Percentiles rank a stretch among this genome's conserved stretches.
phyloP scores from a whole-genome alignment of 2,888 invertebrate genomes.

The Caenorhabditis virilis region DNA sequence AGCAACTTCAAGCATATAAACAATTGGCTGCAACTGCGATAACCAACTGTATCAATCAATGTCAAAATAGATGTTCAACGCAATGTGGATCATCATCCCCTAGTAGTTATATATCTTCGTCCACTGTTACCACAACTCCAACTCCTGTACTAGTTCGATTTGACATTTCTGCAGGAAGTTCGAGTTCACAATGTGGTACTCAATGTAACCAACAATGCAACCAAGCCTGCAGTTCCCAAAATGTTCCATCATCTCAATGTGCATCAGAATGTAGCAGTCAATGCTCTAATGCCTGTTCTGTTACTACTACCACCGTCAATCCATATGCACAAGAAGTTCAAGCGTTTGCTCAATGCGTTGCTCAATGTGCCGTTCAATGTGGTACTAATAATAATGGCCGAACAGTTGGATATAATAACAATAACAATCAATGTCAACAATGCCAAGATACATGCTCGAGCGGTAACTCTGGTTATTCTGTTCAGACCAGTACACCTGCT shows the following conservation, averaged over 20 bases:
- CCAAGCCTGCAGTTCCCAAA: slow-evolving; percentile 20
- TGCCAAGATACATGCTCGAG: slow-evolving; percentile 21
- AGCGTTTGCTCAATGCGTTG: too few species aligned
- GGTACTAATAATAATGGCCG: too few species aligned
- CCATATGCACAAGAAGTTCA: too few species aligned
- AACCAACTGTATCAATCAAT: slow-evolving; percentile 26
- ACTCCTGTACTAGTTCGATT: slow-evolving; percentile 20
- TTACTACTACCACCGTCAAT: not conserved
- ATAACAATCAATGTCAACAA: slow-evolving; percentile 15
- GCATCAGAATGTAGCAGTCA: slow-evolving; percentile 21
- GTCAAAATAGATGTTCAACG: slow-evolving; percentile 25
- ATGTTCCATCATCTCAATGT: slow-evolving; percentile 20
- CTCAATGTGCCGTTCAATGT: slow-evolving; percentile 30
- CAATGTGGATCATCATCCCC: slow-evolving; percentile 6
- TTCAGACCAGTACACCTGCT: not conserved
- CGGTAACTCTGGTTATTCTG: too few species aligned
- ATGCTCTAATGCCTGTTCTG: slow-evolving; percentile 19
- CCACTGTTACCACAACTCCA: slow-evolving; percentile 4
- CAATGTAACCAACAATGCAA: slow-evolving; percentile 31
- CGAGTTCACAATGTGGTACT: slow-evolving; percentile 15
- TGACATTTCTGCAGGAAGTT: slow-evolving; percentile 9
- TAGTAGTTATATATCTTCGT: too few species aligned
- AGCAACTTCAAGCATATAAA: slow-evolving; percentile 16
- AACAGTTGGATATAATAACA: too few species aligned
- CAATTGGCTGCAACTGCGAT: slow-evolving; percentile 15